Conservation (phyloP, 2,113 vertebrate species). For the Embiotoca jacksoni region DNA sequence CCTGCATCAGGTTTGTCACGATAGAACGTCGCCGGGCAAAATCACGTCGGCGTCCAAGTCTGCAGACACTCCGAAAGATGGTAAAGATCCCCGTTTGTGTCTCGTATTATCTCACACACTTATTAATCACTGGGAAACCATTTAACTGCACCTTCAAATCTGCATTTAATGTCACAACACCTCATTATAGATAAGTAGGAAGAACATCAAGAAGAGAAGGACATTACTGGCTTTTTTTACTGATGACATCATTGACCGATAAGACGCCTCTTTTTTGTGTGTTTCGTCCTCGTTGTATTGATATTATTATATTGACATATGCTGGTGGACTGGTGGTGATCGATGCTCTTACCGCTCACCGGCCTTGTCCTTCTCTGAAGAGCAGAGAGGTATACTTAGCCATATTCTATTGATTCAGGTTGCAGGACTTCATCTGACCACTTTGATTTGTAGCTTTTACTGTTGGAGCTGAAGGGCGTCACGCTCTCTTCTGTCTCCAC, state of each 20-base stretch:
- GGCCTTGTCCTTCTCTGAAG: conserved; percentile 57
- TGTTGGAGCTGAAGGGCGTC: conserved; percentile 32
- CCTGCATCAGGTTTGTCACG: conserved; percentile 97
- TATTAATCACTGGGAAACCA: too few species aligned
- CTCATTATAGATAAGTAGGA: background rate
- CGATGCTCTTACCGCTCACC: conserved; percentile 68
- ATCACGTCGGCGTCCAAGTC: conserved; percentile 90
- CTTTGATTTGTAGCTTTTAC: conserved; percentile 50
- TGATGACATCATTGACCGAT: conserved; percentile 1
- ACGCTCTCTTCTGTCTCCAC: background rate
- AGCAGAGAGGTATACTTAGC: conserved; percentile 50
- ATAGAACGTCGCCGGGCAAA: conserved; percentile 92
- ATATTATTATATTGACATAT: conserved; percentile 45
- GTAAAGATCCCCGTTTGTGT: conserved; percentile 66
- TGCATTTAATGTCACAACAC: background rate
- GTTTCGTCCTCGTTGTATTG: conserved; percentile 30
- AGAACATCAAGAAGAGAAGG: too few species aligned
- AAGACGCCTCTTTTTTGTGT: conserved; percentile 10
- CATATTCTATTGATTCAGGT: conserved; percentile 49
- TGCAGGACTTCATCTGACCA: conserved; percentile 27
- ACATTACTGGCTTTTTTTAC: background rate
- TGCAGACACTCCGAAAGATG: conserved; percentile 91
- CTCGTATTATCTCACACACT: background rate
- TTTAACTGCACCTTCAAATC: too few species aligned
- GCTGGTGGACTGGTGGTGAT: conserved; percentile 39